Percentiles rank a stretch among this genome's conserved stretches.
Evolutionary conservation across 2,888 invertebrate species (phyloP).

Genomic region (Himalopsyche japonica): DNA sequence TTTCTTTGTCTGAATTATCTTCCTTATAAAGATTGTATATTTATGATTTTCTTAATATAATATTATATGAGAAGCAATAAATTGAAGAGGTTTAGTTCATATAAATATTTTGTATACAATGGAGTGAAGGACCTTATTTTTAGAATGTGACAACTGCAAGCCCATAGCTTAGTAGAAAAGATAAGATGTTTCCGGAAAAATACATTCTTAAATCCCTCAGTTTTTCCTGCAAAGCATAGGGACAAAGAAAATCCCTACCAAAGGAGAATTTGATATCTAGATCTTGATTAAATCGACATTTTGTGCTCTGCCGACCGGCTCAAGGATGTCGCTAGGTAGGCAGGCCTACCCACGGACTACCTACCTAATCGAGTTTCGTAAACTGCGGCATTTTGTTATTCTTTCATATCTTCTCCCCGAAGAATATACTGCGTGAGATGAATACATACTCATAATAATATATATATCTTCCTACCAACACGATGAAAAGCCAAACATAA

Average conservation of each 20-base stretch:
- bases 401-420: background rate
- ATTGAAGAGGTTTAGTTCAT: too few relatives aligned
- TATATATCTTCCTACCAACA: too few relatives aligned
- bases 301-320: background rate
- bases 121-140: background rate
- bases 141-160: background rate
- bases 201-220: background rate
- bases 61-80: too few relatives aligned
- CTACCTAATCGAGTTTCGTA: background rate
- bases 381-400: background rate
- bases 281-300: background rate
- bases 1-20: too few relatives aligned
- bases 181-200: background rate
- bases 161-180: background rate
- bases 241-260: background rate
- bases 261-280: background rate
- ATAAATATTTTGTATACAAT: too few relatives aligned
- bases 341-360: background rate
- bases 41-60: too few relatives aligned
- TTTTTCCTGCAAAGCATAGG: background rate
- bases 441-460: too few relatives aligned
- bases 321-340: background rate
- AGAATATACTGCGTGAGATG: background rate
- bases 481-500: too few relatives aligned
- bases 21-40: too few relatives aligned